phyloP scores from a whole-genome alignment of 2,888 invertebrate species.

The Pardosa pseudoannulata region DNA sequence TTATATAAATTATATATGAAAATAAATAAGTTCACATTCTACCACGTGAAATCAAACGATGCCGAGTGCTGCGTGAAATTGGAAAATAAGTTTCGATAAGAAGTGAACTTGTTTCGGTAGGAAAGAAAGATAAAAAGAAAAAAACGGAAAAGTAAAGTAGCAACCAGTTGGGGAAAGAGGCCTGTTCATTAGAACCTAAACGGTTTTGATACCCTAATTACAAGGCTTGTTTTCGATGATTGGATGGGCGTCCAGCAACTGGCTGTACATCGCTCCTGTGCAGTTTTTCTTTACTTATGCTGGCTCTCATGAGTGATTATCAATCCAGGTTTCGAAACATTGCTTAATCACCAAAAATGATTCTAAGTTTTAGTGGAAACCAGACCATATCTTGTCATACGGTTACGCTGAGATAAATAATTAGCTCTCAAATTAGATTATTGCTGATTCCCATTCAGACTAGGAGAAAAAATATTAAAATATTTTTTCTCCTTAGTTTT shows the following conservation, averaged over 20 bases:
- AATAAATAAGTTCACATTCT: too few relatives aligned
- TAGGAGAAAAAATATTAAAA: too few relatives aligned
- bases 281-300: neutral
- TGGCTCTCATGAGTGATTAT: too few relatives aligned
- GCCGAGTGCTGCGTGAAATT: neutral
- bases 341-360: too few relatives aligned
- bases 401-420: too few relatives aligned
- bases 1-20: too few relatives aligned
- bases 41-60: neutral
- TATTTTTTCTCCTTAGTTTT: too few relatives aligned
- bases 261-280: neutral
- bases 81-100: conserved; percentile 15
- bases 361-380: too few relatives aligned
- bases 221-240: conserved; percentile 30
- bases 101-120: neutral
- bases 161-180: conserved; percentile 20
- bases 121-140: neutral
- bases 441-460: too few relatives aligned
- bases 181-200: conserved; percentile 40
- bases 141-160: neutral
- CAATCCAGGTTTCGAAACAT: too few relatives aligned
- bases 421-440: too few relatives aligned
- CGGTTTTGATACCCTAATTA: conserved; percentile 39
- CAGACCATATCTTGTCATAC: too few relatives aligned
- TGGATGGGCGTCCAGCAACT: neutral